A percentile compares a stretch with the other conserved stretches of the same genome.
phyloP scores from a whole-genome alignment of 2,888 invertebrate genomes.

The Coleophora deauratella region DNA sequence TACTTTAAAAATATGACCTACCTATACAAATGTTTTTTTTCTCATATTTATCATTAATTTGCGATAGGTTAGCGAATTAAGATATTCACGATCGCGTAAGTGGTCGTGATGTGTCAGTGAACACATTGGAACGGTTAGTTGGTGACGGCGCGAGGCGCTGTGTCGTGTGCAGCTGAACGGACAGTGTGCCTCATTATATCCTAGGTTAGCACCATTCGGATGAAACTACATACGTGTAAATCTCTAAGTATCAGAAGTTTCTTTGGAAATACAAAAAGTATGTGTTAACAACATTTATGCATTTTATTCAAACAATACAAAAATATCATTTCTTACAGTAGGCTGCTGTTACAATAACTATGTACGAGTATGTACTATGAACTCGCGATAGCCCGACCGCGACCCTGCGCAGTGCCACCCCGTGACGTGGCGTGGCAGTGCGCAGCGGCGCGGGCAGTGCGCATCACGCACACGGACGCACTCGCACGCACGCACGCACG shows the following conservation, averaged over 20 bases:
- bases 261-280: conserved; percentile 57
- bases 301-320: conserved; percentile 69
- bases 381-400: neutral
- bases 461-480: conserved; percentile 9
- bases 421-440: neutral
- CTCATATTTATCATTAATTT: too few species aligned
- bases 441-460: conserved; percentile 5
- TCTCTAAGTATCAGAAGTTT: conserved; percentile 35
- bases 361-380: conserved; percentile 19
- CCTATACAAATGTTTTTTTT: too few species aligned
- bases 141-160: too few species aligned
- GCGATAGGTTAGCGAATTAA: too few species aligned
- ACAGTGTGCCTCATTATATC: conserved; percentile 18
- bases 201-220: conserved; percentile 63
- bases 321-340: conserved; percentile 66
- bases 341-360: conserved; percentile 45
- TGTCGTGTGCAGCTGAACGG: too few species aligned
- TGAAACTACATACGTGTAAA: conserved; percentile 34
- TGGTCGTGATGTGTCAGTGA: too few species aligned
- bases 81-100: too few species aligned
- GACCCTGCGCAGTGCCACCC: neutral
- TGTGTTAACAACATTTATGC: conserved; percentile 57
- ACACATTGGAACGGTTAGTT: too few species aligned
- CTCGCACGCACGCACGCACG: conserved; percentile 12
- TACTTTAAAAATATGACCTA: too few species aligned